Conservation (phyloP, 2,888 invertebrate genomes). For the Papilio demoleus region DNA sequence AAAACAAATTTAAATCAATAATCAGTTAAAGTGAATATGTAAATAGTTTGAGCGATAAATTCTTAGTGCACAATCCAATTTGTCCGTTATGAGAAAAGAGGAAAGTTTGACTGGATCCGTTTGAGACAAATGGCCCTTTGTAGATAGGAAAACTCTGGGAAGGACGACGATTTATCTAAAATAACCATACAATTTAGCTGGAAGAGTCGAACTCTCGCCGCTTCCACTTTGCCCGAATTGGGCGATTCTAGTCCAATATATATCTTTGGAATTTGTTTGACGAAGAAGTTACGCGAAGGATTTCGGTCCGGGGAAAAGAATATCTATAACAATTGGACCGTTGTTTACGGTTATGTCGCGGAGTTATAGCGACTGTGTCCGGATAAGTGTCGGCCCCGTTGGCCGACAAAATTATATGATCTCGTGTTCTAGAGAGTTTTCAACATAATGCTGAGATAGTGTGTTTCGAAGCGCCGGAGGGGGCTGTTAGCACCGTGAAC, state of each 20-base stretch:
- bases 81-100: slow-evolving; percentile 55
- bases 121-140: slow-evolving; percentile 76
- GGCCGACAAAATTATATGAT: slow-evolving; percentile 57
- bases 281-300: slow-evolving; percentile 67
- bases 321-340: slow-evolving; percentile 68
- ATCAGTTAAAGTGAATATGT: slow-evolving; percentile 17
- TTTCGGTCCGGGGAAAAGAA: slow-evolving; percentile 71
- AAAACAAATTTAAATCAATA: neutral
- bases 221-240: slow-evolving; percentile 79
- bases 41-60: slow-evolving; percentile 36
- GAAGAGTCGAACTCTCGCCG: slow-evolving; percentile 76
- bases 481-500: slow-evolving; percentile 34
- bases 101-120: slow-evolving; percentile 70
- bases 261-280: slow-evolving; percentile 78
- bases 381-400: slow-evolving; percentile 60
- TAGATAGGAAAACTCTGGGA: slow-evolving; percentile 74
- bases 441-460: slow-evolving; percentile 59
- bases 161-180: slow-evolving; percentile 79
- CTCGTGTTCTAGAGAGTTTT: slow-evolving; percentile 56
- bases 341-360: slow-evolving; percentile 73
- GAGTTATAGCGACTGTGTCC: slow-evolving; percentile 65
- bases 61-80: slow-evolving; percentile 38
- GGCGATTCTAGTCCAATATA: slow-evolving; percentile 77
- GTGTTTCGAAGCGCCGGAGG: slow-evolving; percentile 48
- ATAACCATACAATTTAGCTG: slow-evolving; percentile 78